Base-by-base conservation (phyloP, 2,113 vertebrate genomes). In the Elaphurus davidianus region DNA sequence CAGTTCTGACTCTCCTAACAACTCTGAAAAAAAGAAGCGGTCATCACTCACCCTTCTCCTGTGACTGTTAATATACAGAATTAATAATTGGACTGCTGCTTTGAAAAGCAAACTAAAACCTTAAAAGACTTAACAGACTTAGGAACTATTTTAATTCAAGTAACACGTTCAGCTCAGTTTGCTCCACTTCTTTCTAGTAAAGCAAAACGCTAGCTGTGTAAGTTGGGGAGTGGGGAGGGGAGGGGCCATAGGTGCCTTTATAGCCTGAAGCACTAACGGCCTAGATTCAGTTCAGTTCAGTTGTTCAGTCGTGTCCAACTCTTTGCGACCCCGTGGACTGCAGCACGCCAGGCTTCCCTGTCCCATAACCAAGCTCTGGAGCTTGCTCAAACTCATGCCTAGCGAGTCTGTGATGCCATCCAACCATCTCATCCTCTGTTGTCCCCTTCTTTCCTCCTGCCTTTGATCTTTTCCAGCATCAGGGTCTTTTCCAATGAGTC, bases 91-190 rank as follows among this genome's bases (percentile, higher is more conserved):
- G 81, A 60, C 11, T 0, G 13, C 30, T 78, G 55, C 43, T 71
- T 71, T 92, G 43, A 55, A 90, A 97, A 87, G 25, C 87, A 94
- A 88, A 90, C 55, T 60, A 36, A 91, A 81, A 96, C 21, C 71
- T 71, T 86, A 55, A 36, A 82, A 27, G 30, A 59, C 25, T 62
- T 83, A 71, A 40, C 36, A 27, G n/a, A 54, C 28, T 90, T 93
- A 55, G 76, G 25, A 94, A 87, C 6, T 3, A 52, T 40, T 27
- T 95, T 60, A 81, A 90, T 45, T 55, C 64, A 40, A 45, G 43
- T 59, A 82, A 19, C n/a, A 30, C 17, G 23, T n/a, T 87, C 40
- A 87, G 28, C 15, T 54, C 43, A 21, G 7, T 23, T 62, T 64
- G 16, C 17, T 55, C 33, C 30, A 62, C 25, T 54, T 14, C 54